phyloP scores from a whole-genome alignment of 2,888 invertebrate genomes.

The Zygaena filipendulae region DNA sequence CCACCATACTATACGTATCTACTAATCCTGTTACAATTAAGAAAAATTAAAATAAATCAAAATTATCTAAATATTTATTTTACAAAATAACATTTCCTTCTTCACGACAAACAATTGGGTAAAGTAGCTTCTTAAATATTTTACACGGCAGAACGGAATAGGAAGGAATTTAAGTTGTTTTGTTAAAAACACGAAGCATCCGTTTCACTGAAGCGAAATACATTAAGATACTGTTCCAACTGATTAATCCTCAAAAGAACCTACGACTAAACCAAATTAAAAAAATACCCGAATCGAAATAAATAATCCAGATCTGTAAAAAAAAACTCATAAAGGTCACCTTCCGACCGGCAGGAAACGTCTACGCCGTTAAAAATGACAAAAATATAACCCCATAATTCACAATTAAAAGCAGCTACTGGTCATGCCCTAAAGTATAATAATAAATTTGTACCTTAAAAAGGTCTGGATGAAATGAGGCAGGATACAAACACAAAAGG shows the following conservation, averaged over 20 bases:
- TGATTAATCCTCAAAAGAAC: constrained; percentile 41
- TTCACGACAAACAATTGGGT: too few species aligned
- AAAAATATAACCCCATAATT: constrained; percentile 52
- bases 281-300: constrained; percentile 29
- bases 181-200: too few species aligned
- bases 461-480: constrained; percentile 61
- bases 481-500: constrained; percentile 59
- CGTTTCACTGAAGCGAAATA: constrained; percentile 36
- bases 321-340: constrained; percentile 54
- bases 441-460: constrained; percentile 66
- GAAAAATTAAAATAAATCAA: too few species aligned
- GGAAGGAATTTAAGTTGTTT: too few species aligned
- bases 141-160: too few species aligned
- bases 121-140: too few species aligned
- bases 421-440: constrained; percentile 63
- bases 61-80: too few species aligned
- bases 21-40: too few species aligned
- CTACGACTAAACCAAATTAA: constrained; percentile 42
- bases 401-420: constrained; percentile 67
- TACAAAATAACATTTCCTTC: too few species aligned
- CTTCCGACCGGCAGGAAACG: constrained; percentile 53
- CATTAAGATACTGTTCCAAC: constrained; percentile 38
- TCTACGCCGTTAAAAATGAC: constrained; percentile 29
- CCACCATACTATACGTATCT: too few species aligned
- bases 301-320: constrained; percentile 44